A percentile compares a stretch with the other conserved stretches of the same genome.
phyloP scores from a whole-genome alignment of 2,113 vertebrate species.

The Hymenochirus boettgeri region DNA sequence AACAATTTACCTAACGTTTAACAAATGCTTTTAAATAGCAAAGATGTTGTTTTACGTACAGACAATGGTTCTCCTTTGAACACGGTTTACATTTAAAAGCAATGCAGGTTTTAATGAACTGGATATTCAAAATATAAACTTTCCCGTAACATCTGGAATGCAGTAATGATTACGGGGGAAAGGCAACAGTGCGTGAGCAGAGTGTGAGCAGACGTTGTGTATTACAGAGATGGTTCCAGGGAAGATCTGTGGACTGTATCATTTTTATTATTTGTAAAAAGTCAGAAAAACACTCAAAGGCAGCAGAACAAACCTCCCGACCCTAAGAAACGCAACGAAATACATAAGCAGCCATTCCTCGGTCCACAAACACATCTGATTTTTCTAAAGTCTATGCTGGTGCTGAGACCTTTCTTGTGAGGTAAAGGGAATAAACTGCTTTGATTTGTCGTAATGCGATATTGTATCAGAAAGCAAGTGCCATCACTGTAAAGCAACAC shows the following conservation, averaged over 20 bases:
- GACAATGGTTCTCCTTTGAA: too few species aligned
- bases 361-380: conserved; percentile 8
- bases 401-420: background rate
- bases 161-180: too few species aligned
- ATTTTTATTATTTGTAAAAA: conserved; percentile 26
- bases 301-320: background rate
- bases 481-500: background rate
- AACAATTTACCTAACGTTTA: too few species aligned
- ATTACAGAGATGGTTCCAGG: background rate
- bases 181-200: conserved; percentile 1
- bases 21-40: background rate
- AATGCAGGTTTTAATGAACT: too few species aligned
- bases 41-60: background rate
- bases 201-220: background rate
- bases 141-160: too few species aligned
- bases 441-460: background rate
- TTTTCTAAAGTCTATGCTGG: background rate
- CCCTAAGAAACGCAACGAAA: background rate
- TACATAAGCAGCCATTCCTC: conserved; percentile 10
- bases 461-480: background rate
- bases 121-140: too few species aligned
- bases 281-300: conserved; percentile 6
- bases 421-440: too few species aligned
- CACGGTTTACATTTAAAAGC: too few species aligned
- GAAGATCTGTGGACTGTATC: background rate